Evolutionary conservation across 2,113 vertebrate species (phyloP).

Genomic region (Tylochromis polylepis): DNA sequence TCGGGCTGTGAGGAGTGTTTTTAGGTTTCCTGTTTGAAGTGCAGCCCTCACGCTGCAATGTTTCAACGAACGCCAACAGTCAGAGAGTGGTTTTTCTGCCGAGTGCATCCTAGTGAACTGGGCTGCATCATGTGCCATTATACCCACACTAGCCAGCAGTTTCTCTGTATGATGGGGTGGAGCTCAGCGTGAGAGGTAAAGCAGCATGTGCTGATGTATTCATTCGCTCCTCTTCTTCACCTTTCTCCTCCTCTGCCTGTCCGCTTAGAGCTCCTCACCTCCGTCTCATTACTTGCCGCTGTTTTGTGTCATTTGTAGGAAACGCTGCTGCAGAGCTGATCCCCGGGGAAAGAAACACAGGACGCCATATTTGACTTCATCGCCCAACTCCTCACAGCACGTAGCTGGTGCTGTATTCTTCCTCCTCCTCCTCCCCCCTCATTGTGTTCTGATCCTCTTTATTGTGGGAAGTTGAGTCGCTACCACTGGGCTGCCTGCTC

Average conservation of each 20-base stretch:
- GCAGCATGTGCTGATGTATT: not conserved
- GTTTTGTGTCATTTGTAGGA: constrained; percentile 29
- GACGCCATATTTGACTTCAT: constrained; percentile 14
- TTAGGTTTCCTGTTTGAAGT: not conserved
- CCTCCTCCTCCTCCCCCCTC: not conserved
- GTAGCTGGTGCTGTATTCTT: not conserved
- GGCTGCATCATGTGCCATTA: not conserved
- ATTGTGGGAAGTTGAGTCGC: not conserved
- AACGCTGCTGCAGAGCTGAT: not conserved
- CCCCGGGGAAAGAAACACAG: not conserved
- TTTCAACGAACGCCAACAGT: not conserved
- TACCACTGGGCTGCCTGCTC: not conserved
- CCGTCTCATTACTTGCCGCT: not conserved
- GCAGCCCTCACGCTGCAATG: not conserved
- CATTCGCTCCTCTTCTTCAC: not conserved
- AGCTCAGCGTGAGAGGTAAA: not conserved
- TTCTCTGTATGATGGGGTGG: not conserved
- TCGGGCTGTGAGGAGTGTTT: not conserved
- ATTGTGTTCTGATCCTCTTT: not conserved
- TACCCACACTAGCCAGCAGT: not conserved
- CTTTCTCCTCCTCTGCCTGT: not conserved
- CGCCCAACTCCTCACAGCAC: not conserved
- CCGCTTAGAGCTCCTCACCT: not conserved
- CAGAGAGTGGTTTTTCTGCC: not conserved
- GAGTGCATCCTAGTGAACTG: not conserved